Evolutionary conservation across 2,888 invertebrate species (phyloP), one percentile per base, ranked within the genome.

Genomic region (Mechanitis messenoides): DNA sequence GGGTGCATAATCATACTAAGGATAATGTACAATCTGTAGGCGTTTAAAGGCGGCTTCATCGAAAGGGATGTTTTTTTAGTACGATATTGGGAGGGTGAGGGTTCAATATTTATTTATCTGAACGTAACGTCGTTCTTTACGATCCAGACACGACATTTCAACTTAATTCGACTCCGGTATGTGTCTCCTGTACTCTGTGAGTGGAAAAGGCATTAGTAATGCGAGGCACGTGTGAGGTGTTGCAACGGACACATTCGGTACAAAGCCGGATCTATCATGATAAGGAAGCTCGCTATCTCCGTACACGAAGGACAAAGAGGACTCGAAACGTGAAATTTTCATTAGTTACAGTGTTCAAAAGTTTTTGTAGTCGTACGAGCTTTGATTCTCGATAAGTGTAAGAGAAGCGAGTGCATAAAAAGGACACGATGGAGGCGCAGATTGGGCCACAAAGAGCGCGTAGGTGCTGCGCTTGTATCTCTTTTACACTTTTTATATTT

Each of bases 1-100:
- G 90, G 90, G 90, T 90, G 90, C 90, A 90, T 90, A 90, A 90
- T 90, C 88, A 87, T 85, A 88, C 87, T 88, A 87, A 89, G 88
- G 90, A 90, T 89, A 90, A 89, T 90, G 89, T 90, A 90, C 90
- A 90, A 90, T 90, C 90, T 90, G 90, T 89, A 90, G 90, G 88
- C 90, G 88, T 90, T 90, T 90, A 90, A 89, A 90, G 89, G 86
- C 88, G 84, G 88, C 88, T 84, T 86, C 84, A 82, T 75, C 82
- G 84, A 87, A 89, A 90, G 90, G 90, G 89, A 90, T 89, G 89
- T 90, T 90, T 90, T 89, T 90, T 90, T 89, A 85, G 85, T 81
- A 80, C 84, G 80, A 84, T 83, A 87, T 84, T 74, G 79, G 74
- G 83, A 88, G 90, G 90, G 90, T 81, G 90, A 90, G 90, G 90